These are phyloP conservation scores for Cygnus atratus DNA, from an alignment of 2,113 vertebrate species.

Conservation along the genomic window DNA sequence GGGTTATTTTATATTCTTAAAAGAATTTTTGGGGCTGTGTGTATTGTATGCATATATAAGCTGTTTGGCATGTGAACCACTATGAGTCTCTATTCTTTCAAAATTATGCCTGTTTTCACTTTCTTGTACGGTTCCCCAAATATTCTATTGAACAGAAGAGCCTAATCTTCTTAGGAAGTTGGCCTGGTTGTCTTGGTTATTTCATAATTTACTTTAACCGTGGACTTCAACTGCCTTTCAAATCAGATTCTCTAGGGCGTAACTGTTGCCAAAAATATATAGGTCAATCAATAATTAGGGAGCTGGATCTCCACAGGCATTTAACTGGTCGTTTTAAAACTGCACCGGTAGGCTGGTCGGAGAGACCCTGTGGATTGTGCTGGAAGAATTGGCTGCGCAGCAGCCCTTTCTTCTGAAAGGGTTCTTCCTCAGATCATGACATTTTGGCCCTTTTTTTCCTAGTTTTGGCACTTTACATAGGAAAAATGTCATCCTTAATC, in stretches of 20 bases:
- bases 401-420: constrained; percentile 6
- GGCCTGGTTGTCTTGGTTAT: constrained; percentile 55
- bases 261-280: constrained; percentile 45
- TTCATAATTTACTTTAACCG: constrained; percentile 49
- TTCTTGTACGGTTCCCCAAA: background rate
- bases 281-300: constrained; percentile 47
- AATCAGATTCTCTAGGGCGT: constrained; percentile 19
- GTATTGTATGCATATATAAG: background rate
- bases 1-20: background rate
- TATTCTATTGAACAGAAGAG: constrained; percentile 55
- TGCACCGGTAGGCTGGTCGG: background rate
- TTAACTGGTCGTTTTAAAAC: constrained; percentile 48
- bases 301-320: constrained; percentile 29
- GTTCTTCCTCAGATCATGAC: background rate
- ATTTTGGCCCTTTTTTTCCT: background rate
- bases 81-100: constrained; percentile 20
- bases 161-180: constrained; percentile 40
- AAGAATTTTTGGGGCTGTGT: background rate
- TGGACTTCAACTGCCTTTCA: constrained; percentile 47
- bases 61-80: background rate
- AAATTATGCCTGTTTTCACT: constrained; percentile 8
- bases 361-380: background rate
- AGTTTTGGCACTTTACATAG: constrained; percentile 3
- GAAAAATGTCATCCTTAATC: constrained; percentile 59
- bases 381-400: background rate